Evolutionary conservation across 2,113 vertebrate species (phyloP), one percentile per base, ranked within the genome.

Genomic region (Tylochromis polylepis): DNA sequence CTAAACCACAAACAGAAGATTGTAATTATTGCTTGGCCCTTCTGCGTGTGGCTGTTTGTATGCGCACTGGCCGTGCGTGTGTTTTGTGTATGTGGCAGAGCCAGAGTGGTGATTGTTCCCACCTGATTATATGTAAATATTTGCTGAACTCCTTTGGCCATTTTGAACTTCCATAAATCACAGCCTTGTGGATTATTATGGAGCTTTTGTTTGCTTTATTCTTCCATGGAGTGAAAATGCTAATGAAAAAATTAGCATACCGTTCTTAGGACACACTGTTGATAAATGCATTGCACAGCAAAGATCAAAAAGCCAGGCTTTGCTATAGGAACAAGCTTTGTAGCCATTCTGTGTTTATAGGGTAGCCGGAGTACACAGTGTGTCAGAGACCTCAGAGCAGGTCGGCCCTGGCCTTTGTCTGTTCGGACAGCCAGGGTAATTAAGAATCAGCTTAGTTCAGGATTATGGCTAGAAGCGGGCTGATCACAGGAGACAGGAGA

Each of bases 371-470:
- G 58, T 80, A n/a, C 65, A 27, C 77, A 10, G 41, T 11, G 46
- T 81, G 87, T 93, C 51, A 49, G 84, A 57, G 89, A 92, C 88
- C 77, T 85, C 5, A 8, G 81, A 59, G 88, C 91, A 85, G 90
- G 90, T 83, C 5, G 62, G 86, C 31, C 86, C 59, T 80, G 91
- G 88, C 90, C 91, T 90, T 93, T 91, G 92, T 93, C 85, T 91
- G 81, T 82, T 87, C 8, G 82, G 93, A 88, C 93, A 86, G 90
- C 87, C 83, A 80, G 94, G 86, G 87, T 96, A 96, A 96, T 96
- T 95, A 96, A 92, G 93, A 94, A 94, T 82, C 85, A 89, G 93
- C 91, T 96, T 96, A 96, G 93, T 55, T 88, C 27, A 60, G 93
- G 94, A 94, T 96, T 95, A 95, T 83, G 82, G 83, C 77, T 91